Evolutionary conservation across 2,113 vertebrate genomes (phyloP).

Genomic region (Echinops telfairi): DNA sequence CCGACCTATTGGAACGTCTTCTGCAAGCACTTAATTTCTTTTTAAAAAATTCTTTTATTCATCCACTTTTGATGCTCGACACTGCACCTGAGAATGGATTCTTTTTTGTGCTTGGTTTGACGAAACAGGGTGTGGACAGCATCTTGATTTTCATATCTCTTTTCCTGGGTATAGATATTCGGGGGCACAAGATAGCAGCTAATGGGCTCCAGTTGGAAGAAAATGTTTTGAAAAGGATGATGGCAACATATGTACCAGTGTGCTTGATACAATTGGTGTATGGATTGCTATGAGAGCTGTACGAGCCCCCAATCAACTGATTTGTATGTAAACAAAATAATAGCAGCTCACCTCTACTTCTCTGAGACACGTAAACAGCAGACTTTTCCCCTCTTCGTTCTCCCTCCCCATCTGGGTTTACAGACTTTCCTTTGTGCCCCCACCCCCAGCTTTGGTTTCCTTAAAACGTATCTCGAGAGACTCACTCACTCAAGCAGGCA

Average conservation of each 20-base stretch:
- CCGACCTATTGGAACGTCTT: slow-evolving; percentile 28
- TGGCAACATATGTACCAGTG: no score
- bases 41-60: slow-evolving; percentile 19
- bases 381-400: background rate
- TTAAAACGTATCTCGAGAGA: background rate
- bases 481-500: background rate
- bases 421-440: background rate
- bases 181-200: background rate
- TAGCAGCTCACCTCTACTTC: no score
- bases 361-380: background rate
- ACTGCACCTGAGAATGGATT: background rate
- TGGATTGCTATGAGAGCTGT: no score
- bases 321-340: no score
- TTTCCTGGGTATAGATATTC: slow-evolving; percentile 1
- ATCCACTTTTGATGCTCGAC: background rate
- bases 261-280: no score
- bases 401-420: background rate
- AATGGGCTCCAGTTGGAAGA: background rate
- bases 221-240: no score
- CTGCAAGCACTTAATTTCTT: background rate
- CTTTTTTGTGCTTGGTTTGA: background rate
- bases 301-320: no score
- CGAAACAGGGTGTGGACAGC: background rate
- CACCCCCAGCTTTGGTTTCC: background rate
- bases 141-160: slow-evolving; percentile 21